phyloP scores from a whole-genome alignment of 2,888 invertebrate species.

The Dolichomitus sp. region DNA sequence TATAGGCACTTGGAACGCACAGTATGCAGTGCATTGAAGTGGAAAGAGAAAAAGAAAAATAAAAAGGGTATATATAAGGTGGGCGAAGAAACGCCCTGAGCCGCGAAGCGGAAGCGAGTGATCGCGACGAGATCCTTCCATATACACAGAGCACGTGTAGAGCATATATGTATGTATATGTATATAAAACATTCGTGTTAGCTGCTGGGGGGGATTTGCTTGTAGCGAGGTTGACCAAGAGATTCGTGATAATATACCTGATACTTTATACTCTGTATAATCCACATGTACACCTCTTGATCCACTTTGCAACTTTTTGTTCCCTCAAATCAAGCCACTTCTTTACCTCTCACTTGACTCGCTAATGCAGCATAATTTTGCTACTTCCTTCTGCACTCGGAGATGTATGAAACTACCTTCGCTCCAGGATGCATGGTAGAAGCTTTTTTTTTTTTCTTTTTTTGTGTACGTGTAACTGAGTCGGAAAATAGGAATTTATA shows the following conservation, averaged over 20 bases:
- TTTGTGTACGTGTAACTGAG: not conserved
- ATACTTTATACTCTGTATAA: constrained; percentile 36
- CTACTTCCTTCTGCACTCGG: not conserved
- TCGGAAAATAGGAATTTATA: not conserved
- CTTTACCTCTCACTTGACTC: constrained; percentile 9
- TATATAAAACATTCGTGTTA: constrained; percentile 4
- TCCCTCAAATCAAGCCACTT: constrained; percentile 9
- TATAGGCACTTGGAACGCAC: constrained; percentile 42
- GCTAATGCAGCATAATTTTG: constrained; percentile 10
- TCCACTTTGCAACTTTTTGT: constrained; percentile 34
- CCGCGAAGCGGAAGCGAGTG: constrained; percentile 47
- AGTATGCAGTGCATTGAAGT: constrained; percentile 52
- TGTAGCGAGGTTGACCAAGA: constrained; percentile 34
- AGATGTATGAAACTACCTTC: constrained; percentile 32
- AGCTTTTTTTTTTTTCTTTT: not conserved
- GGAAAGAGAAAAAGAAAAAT: constrained; percentile 48
- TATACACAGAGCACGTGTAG: not conserved
- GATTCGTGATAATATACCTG: constrained; percentile 41
- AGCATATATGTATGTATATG: not conserved
- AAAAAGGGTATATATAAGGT: constrained; percentile 22
- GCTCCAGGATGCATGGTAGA: constrained; percentile 21
- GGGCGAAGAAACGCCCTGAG: constrained; percentile 46
- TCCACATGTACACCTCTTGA: constrained; percentile 28
- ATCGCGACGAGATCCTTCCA: constrained; percentile 26
- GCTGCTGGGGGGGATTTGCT: constrained; percentile 18